Percentiles rank a stretch among this genome's conserved stretches.
phyloP scores from a whole-genome alignment of 2,888 invertebrate genomes.

The Hirtodrosophila trivittata region DNA sequence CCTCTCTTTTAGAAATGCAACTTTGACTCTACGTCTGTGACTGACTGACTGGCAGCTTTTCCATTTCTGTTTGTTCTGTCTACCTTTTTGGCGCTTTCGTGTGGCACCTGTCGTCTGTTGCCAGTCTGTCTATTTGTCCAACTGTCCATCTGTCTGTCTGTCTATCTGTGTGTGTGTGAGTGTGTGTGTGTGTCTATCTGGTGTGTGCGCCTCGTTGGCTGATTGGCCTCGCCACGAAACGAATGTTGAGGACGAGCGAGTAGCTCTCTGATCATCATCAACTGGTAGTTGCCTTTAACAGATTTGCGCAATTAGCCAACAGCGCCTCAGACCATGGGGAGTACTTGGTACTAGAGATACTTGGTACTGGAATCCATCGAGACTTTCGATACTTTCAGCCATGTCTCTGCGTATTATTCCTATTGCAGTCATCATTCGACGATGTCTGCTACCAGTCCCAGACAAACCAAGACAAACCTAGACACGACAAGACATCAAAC shows the following conservation, averaged over 20 bases:
- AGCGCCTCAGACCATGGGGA: conserved; percentile 52
- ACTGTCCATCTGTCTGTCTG: background rate
- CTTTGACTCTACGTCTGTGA: conserved; percentile 18
- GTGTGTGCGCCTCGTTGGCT: conserved; percentile 45
- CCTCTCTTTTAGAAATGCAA: too few relatives aligned
- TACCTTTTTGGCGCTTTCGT: conserved; percentile 77
- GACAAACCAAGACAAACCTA: background rate
- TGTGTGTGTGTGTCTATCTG: conserved; percentile 6
- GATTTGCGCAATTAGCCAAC: conserved; percentile 74
- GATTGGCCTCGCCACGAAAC: conserved; percentile 57
- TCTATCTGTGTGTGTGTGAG: conserved; percentile 3
- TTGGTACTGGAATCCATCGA: conserved; percentile 31
- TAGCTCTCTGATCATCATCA: conserved; percentile 49
- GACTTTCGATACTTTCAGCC: conserved; percentile 45
- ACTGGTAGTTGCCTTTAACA: conserved; percentile 70
- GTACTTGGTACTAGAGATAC: conserved; percentile 37
- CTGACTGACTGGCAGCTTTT: conserved; percentile 17
- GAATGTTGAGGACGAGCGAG: conserved; percentile 3
- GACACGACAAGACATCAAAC: background rate
- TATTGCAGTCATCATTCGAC: background rate
- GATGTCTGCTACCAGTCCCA: background rate
- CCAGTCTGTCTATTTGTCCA: conserved; percentile 13
- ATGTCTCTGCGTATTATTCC: background rate
- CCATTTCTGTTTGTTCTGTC: conserved; percentile 61
- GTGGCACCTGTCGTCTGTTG: conserved; percentile 72